Percentiles rank a stretch among this genome's conserved stretches.
These are phyloP conservation scores for Nannospalax galili DNA, from an alignment of 2,113 vertebrate genomes.

Conservation along the genomic window DNA sequence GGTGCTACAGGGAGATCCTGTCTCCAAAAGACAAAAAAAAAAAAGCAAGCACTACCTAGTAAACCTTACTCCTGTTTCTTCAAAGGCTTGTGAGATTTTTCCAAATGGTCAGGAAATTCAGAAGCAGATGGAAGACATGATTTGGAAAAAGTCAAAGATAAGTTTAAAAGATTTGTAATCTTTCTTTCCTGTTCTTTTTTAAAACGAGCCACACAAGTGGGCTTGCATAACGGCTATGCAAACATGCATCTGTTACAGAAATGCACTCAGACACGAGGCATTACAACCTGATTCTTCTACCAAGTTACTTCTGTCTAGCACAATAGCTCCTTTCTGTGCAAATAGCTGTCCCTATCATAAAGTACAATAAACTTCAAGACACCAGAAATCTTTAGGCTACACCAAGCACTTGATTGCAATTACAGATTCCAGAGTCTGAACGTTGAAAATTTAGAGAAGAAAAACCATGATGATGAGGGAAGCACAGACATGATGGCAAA, in stretches of 20 bases:
- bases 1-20: too few relatives aligned
- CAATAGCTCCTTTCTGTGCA: constrained; percentile 70
- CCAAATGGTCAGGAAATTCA: constrained; percentile 55
- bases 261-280: constrained; percentile 4
- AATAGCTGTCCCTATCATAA: constrained; percentile 70
- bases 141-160: too few relatives aligned
- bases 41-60: constrained; percentile 75
- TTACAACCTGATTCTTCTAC: constrained; percentile 47
- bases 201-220: not conserved
- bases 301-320: constrained; percentile 38
- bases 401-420: constrained; percentile 66
- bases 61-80: constrained; percentile 78
- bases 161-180: constrained; percentile 48
- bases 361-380: constrained; percentile 73
- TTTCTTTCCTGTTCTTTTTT: not conserved
- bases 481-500: not conserved
- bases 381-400: too few relatives aligned
- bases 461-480: not conserved
- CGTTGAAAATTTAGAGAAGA: constrained; percentile 23
- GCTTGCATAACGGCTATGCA: constrained; percentile 46
- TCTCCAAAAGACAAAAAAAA: too few relatives aligned
- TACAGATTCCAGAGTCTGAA: constrained; percentile 51
- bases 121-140: constrained; percentile 69
- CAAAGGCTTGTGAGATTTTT: constrained; percentile 71
- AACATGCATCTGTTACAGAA: constrained; percentile 36